Base-by-base conservation (phyloP, 2,797 vertebrate genomes). In the Mastacembelus armatus region DNA sequence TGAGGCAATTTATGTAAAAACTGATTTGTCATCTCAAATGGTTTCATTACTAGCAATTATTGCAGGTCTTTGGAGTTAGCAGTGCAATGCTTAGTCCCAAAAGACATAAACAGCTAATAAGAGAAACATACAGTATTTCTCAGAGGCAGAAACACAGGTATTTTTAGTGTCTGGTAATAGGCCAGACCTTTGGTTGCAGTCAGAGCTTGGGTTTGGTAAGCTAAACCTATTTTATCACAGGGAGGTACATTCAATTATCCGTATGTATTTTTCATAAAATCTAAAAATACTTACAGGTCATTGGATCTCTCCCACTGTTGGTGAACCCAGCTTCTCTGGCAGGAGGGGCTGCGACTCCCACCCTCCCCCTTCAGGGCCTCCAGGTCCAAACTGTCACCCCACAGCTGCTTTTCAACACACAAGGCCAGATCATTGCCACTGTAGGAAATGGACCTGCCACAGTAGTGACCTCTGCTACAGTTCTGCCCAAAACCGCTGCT, bases 391-490 rank as follows among this genome's bases (percentile, higher is more conserved):
- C 96, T 0, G 92, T 99, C 75, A 91, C 96, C 0, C 96, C 97
- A 0, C 97, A 99, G 88, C 92, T 99, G 85, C 83, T 99, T 58
- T 71, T 99, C 68, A 99, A 98, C 45, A 90, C 95, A 51, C 97
- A 99, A 86, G 97, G 97, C 48, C 97, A 98, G 89, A 94, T 99
- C 81, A 96, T 99, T 2, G 97, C 96, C 18, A 94, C 96, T 0
- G 86, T 98, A 36, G 95, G 96, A 16, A 95, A 94, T 27, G 92
- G 93, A 50, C 67, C 92, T 35, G 87, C 94, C 50, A 78, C 92
- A 0, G 89, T 94, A 0, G 80, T 92, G 40, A 91, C 93, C 1
- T 91, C 94, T 0, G 78, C 95, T 16, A 60, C 94, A 14, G 90
- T 90, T 30, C 54, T 95, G 74, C 91, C 95, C 56, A 97, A 97